Conservation (phyloP, 2,113 vertebrate genomes). For the Manacus vitellinus region DNA sequence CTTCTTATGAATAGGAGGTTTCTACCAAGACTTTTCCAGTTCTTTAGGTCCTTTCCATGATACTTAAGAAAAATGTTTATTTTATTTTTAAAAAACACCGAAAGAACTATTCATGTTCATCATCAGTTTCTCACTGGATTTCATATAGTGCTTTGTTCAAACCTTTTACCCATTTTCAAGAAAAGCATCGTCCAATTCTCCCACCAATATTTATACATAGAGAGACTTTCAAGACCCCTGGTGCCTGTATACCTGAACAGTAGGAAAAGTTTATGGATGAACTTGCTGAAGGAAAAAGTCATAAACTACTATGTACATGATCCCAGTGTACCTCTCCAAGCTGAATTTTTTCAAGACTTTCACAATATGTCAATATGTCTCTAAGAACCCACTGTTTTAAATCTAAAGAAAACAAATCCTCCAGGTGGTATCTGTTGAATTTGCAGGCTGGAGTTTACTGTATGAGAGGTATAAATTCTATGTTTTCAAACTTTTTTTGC, state of each 20-base stretch:
- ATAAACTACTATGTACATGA: background rate
- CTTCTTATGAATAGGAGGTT: background rate
- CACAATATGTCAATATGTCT: background rate
- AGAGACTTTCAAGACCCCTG: background rate
- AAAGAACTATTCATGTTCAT: background rate
- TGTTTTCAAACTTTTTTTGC: background rate
- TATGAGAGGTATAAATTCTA: background rate
- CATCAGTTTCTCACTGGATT: background rate
- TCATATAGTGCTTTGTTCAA: background rate
- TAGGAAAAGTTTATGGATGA: background rate
- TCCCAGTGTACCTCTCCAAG: background rate
- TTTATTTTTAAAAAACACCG: background rate
- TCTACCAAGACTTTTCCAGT: background rate
- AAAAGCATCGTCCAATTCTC: background rate
- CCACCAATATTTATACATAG: background rate
- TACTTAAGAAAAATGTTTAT: background rate
- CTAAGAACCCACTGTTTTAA: background rate
- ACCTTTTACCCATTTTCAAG: background rate
- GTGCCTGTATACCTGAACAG: background rate
- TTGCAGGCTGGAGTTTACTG: background rate
- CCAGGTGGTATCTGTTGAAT: background rate
- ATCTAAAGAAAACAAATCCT: background rate
- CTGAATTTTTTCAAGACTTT: background rate
- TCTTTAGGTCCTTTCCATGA: background rate
- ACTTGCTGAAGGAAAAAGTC: background rate